Conservation (phyloP, 2,888 invertebrate species). For the Caenorhabditis parvicauda region DNA sequence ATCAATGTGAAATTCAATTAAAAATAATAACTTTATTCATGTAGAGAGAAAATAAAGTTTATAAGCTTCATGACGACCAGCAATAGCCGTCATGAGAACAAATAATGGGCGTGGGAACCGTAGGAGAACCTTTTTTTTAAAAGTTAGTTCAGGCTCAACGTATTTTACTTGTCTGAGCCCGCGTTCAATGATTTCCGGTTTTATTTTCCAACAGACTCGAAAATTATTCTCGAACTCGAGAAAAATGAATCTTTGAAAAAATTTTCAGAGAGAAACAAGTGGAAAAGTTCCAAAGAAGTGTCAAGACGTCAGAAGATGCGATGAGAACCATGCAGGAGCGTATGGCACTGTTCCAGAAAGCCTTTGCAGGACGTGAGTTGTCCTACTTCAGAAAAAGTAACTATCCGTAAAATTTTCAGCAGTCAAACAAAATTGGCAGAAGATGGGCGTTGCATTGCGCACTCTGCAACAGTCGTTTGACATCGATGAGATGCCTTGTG, state of each 20-base stretch:
- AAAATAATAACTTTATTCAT: too few relatives aligned
- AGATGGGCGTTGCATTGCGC: conserved; percentile 82
- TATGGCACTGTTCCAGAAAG: conserved; percentile 81
- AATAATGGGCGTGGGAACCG: too few relatives aligned
- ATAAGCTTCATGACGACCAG: too few relatives aligned
- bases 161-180: neutral
- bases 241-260: neutral
- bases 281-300: conserved; percentile 80
- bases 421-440: conserved; percentile 85
- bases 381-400: neutral
- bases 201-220: neutral
- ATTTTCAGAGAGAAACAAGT: conserved; percentile 74
- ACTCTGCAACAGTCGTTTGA: conserved; percentile 81
- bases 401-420: conserved; percentile 58
- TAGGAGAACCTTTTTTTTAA: too few relatives aligned
- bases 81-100: too few relatives aligned
- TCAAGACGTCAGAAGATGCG: conserved; percentile 81
- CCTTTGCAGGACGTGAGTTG: conserved; percentile 73
- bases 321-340: conserved; percentile 80
- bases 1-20: neutral
- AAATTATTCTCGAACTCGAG: neutral
- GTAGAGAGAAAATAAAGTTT: too few relatives aligned
- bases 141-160: neutral
- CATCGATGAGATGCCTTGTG: conserved; percentile 68
- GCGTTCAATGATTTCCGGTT: too few relatives aligned